Evolutionary conservation across 2,797 vertebrate genomes (phyloP).

Genomic region (Chromobotia macracanthus): DNA sequence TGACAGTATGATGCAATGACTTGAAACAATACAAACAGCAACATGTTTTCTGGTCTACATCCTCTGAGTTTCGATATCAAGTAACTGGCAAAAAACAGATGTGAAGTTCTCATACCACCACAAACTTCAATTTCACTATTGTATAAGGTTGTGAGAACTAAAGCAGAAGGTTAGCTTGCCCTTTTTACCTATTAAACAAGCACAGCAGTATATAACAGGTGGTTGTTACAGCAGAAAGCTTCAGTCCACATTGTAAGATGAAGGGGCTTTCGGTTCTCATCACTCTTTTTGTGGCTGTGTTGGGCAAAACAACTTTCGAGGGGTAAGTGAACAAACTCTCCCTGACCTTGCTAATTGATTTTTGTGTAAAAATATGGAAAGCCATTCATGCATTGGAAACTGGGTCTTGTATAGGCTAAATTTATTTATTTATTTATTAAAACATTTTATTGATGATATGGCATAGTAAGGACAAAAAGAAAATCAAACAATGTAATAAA

Average conservation of each 20-base stretch:
- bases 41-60: neutral
- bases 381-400: too few species aligned
- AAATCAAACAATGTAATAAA: too few species aligned
- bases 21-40: neutral
- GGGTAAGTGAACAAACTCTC: slow-evolving; percentile 29
- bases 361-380: too few species aligned
- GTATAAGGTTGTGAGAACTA: slow-evolving; percentile 51
- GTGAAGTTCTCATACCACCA: neutral
- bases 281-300: slow-evolving; percentile 15
- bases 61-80: neutral
- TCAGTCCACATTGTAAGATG: slow-evolving; percentile 22
- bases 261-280: slow-evolving; percentile 29
- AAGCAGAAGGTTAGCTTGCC: slow-evolving; percentile 31
- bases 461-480: too few species aligned
- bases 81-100: neutral
- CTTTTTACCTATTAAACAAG: neutral
- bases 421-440: too few species aligned
- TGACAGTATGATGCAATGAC: neutral
- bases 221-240: neutral
- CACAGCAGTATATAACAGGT: slow-evolving; percentile 21
- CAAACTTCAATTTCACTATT: slow-evolving; percentile 4
- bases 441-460: too few species aligned
- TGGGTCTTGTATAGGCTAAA: too few species aligned
- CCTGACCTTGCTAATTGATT: too few species aligned
- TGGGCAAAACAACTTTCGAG: slow-evolving; percentile 30